Conservation (phyloP, 92 coral and sea anemone species). For the Hydrozoanthus gracilis region DNA sequence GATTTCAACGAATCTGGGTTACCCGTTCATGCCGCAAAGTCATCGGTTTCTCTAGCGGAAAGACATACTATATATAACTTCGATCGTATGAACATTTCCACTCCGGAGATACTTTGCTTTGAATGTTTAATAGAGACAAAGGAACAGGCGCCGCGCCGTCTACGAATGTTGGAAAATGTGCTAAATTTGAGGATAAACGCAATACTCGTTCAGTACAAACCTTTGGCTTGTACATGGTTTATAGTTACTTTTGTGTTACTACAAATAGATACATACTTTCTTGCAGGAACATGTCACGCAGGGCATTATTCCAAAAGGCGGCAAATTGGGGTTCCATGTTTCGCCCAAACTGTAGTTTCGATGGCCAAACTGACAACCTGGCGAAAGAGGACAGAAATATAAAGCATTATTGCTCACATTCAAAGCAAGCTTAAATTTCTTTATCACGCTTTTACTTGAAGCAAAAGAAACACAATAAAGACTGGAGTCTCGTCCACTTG, state of each 20-base stretch:
- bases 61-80: too few relatives aligned
- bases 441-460: too few relatives aligned
- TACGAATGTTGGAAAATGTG: not conserved
- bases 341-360: slow-evolving; percentile 69
- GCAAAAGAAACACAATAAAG: too few relatives aligned
- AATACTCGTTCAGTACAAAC: too few relatives aligned
- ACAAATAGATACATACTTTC: slow-evolving; percentile 49
- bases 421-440: too few relatives aligned
- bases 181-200: too few relatives aligned
- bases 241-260: too few relatives aligned
- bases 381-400: not conserved
- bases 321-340: slow-evolving; percentile 75
- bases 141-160: slow-evolving; percentile 36
- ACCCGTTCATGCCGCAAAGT: too few relatives aligned
- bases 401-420: not conserved
- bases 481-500: not conserved
- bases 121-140: slow-evolving; percentile 8
- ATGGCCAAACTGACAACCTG: slow-evolving; percentile 77
- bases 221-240: too few relatives aligned
- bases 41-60: too few relatives aligned
- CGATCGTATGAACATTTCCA: not conserved
- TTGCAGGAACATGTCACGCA: slow-evolving; percentile 81
- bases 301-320: slow-evolving; percentile 76
- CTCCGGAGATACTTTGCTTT: not conserved
- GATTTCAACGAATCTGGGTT: too few relatives aligned